Percentiles rank a stretch among this genome's conserved stretches.
These are phyloP conservation scores for Gonioctena quinquepunctata DNA, from an alignment of 1,140 invertebrate genomes.

Conservation along the genomic window DNA sequence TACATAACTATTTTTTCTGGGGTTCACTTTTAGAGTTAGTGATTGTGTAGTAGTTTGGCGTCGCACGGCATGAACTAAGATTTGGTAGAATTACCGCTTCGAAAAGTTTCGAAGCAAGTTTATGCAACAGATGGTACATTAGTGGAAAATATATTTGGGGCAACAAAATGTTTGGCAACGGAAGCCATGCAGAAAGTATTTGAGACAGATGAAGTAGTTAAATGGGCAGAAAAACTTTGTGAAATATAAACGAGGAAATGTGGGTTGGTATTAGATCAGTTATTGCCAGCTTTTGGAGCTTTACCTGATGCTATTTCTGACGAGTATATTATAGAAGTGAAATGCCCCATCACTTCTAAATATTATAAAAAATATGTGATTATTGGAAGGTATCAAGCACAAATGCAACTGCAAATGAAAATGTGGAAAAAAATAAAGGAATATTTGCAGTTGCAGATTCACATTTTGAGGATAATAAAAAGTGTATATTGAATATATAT, in stretches of 20 bases:
- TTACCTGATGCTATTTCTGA: conserved; percentile 50
- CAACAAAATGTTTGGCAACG: background rate
- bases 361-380: no score
- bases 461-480: background rate
- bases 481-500: background rate
- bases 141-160: conserved; percentile 12
- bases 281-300: conserved; percentile 42
- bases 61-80: no score
- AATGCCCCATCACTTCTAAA: conserved; percentile 40
- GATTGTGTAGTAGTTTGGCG: no score
- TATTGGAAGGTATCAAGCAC: conserved; percentile 27
- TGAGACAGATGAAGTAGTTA: background rate
- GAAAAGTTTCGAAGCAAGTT: no score
- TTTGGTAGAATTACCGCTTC: no score
- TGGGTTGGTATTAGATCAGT: conserved; percentile 12
- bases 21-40: no score
- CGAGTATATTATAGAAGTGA: no score
- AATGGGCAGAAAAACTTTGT: background rate
- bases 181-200: background rate
- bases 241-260: background rate
- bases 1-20: no score
- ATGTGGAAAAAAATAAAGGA: conserved; percentile 20
- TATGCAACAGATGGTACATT: no score
- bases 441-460: no score
- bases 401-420: conserved; percentile 45